Evolutionary conservation across 2,888 invertebrate genomes (phyloP).

Genomic region (Parelbella ahira): DNA sequence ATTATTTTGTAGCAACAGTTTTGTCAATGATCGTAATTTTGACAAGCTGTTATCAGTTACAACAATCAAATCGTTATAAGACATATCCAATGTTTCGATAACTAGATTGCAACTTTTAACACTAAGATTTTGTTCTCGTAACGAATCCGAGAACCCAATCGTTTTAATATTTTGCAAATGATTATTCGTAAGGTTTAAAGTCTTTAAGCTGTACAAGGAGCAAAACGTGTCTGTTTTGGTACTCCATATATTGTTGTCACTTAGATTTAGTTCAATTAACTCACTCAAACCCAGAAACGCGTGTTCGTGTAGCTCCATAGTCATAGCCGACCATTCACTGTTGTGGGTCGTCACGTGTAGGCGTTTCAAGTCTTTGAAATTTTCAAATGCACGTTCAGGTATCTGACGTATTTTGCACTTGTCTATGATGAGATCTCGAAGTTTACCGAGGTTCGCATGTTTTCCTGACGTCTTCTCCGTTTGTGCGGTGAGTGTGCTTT

Average conservation of each 20-base stretch:
- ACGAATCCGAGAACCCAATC: slow-evolving; percentile 86
- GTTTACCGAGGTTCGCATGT: slow-evolving; percentile 81
- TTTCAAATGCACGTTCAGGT: slow-evolving; percentile 84
- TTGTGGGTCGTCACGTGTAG: slow-evolving; percentile 87
- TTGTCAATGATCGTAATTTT: slow-evolving; percentile 83
- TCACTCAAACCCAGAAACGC: slow-evolving; percentile 85
- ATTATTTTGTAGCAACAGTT: slow-evolving; percentile 87
- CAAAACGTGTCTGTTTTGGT: slow-evolving; percentile 87
- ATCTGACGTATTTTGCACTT: slow-evolving; percentile 89
- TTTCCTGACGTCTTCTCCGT: slow-evolving; percentile 67
- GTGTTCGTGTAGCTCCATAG: slow-evolving; percentile 85
- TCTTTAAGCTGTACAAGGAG: slow-evolving; percentile 84
- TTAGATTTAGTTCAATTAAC: slow-evolving; percentile 84
- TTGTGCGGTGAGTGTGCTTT: slow-evolving; percentile 83
- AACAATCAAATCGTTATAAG: slow-evolving; percentile 86
- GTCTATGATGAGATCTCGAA: slow-evolving; percentile 86
- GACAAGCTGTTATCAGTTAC: slow-evolving; percentile 86
- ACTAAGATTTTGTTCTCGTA: slow-evolving; percentile 76
- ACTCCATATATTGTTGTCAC: slow-evolving; percentile 89
- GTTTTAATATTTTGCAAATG: slow-evolving; percentile 88
- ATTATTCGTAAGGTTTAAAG: slow-evolving; percentile 87
- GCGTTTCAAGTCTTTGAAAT: slow-evolving; percentile 84
- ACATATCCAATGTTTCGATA: slow-evolving; percentile 86
- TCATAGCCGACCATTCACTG: slow-evolving; percentile 89
- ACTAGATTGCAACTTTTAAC: slow-evolving; percentile 85